Evolutionary conservation across 64 coral and sea anemone species (phyloP).

Genomic region (Cladopsammia gracilis): DNA sequence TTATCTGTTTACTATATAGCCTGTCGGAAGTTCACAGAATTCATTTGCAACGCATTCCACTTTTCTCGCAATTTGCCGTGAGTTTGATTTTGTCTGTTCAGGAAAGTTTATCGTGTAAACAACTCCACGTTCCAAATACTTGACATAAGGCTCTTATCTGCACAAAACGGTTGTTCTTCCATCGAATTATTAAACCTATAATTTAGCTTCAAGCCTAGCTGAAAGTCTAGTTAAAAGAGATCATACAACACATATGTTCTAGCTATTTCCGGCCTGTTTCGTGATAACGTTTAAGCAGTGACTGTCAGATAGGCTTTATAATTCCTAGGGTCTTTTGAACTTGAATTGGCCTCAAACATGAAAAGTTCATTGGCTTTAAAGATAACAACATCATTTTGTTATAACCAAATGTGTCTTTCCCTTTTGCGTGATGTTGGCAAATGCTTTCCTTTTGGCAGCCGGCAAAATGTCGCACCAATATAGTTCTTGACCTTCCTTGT

Average conservation of each 20-base stretch:
- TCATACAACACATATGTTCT: neutral
- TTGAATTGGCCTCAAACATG: neutral
- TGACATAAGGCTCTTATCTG: slow-evolving; percentile 37
- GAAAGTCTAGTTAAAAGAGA: too few relatives aligned
- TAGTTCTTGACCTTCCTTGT: neutral
- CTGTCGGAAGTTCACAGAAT: neutral
- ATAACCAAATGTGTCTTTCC: too few relatives aligned
- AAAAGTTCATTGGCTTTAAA: too few relatives aligned
- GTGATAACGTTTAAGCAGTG: neutral
- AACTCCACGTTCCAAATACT: neutral
- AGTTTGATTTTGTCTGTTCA: neutral
- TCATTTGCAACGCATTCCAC: neutral
- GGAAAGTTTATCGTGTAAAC: neutral
- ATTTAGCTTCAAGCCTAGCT: too few relatives aligned
- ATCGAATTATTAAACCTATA: too few relatives aligned
- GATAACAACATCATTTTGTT: too few relatives aligned
- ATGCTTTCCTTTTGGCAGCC: neutral
- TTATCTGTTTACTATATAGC: neutral
- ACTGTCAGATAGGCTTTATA: neutral
- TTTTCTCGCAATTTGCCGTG: neutral
- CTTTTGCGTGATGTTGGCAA: too few relatives aligned
- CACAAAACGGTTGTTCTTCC: too few relatives aligned
- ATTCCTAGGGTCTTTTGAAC: neutral
- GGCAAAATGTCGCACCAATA: neutral
- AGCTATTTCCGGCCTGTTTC: slow-evolving; percentile 1